phyloP scores from a whole-genome alignment of 1,140 invertebrate species.

The Cotesia typhae region DNA sequence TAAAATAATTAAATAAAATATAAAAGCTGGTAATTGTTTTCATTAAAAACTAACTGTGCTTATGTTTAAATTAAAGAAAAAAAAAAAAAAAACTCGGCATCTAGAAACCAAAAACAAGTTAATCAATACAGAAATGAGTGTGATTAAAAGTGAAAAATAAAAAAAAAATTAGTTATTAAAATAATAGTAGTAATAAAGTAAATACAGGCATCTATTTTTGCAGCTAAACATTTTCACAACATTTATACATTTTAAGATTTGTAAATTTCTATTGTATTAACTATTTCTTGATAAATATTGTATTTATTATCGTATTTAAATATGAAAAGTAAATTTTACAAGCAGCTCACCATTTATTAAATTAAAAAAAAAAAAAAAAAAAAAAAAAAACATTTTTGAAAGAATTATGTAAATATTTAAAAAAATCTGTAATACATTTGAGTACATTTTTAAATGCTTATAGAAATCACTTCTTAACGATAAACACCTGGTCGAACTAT shows the following conservation, averaged over 20 bases:
- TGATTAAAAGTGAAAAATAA: conserved; percentile 32
- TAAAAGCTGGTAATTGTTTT: no score
- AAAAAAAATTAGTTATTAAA: conserved; percentile 25
- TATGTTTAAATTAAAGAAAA: no score
- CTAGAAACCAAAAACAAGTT: conserved; percentile 56
- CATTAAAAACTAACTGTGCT: no score
- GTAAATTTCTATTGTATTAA: conserved; percentile 33
- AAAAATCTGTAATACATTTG: no score
- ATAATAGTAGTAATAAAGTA: conserved; percentile 26
- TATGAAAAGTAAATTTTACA: background rate
- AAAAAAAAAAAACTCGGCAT: conserved; percentile 48
- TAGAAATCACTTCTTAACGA: conserved; percentile 9
- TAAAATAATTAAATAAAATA: background rate
- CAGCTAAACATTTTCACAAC: conserved; percentile 54
- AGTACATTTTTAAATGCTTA: conserved; percentile 9
- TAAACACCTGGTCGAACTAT: no score
- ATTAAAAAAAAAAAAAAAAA: no score
- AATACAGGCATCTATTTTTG: conserved; percentile 58
- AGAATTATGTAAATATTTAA: no score
- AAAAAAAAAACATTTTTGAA: no score
- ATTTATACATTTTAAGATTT: conserved; percentile 44
- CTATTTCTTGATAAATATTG: conserved; percentile 19
- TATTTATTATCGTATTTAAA: conserved; percentile 15
- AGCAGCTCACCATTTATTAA: no score
- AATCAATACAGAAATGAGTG: conserved; percentile 29